Evolutionary conservation across 1,140 invertebrate genomes (phyloP).

Genomic region (Melanaphis sacchari): DNA sequence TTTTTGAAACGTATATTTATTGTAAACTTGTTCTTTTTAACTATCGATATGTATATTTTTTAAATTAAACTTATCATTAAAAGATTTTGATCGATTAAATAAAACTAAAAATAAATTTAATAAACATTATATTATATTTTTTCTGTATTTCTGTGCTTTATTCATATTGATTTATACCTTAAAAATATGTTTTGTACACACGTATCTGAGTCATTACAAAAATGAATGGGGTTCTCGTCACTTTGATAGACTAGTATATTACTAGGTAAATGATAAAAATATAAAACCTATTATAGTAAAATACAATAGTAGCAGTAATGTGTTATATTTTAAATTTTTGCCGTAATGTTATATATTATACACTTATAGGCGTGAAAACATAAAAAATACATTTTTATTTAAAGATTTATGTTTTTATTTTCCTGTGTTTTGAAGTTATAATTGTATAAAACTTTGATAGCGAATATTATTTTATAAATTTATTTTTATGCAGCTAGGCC

Average conservation of each 20-base stretch:
- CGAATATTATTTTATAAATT: neutral
- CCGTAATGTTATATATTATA: neutral
- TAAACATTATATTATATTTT: neutral
- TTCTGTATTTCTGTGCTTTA: neutral
- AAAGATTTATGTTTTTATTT: neutral
- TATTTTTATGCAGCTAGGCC: neutral
- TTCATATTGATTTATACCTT: neutral
- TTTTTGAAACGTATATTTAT: neutral
- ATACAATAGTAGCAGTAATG: neutral
- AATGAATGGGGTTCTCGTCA: neutral
- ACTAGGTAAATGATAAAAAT: neutral
- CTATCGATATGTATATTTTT: neutral
- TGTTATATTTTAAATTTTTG: neutral
- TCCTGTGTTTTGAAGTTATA: neutral
- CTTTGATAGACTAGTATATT: neutral
- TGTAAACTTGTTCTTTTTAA: neutral
- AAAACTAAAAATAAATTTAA: neutral
- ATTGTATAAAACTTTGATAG: neutral
- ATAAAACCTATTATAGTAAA: neutral
- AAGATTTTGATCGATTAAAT: neutral
- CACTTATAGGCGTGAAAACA: neutral
- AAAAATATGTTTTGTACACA: neutral
- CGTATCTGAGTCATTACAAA: neutral
- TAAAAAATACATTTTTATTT: neutral
- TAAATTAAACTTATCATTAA: neutral